These are phyloP conservation scores for Oophaga sylvatica DNA, from an alignment of 2,797 vertebrate genomes.

Conservation along the genomic window DNA sequence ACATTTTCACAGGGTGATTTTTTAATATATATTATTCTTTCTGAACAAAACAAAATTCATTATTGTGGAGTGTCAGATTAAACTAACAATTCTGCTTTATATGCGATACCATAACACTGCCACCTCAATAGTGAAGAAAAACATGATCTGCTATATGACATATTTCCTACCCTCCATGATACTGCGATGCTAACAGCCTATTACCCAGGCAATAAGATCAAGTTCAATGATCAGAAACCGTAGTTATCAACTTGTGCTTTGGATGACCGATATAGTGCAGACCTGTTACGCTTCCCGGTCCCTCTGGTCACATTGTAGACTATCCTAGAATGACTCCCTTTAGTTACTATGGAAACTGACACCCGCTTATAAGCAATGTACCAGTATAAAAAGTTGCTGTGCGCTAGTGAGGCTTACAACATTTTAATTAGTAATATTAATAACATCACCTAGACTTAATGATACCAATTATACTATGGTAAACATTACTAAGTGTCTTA, in stretches of 20 bases:
- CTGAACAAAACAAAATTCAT: neutral
- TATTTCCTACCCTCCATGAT: neutral
- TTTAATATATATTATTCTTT: neutral
- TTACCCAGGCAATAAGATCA: neutral
- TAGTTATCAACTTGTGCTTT: neutral
- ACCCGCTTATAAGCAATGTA: conserved; percentile 18
- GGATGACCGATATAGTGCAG: conserved; percentile 13
- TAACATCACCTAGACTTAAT: conserved; percentile 79
- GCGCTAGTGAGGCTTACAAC: conserved; percentile 72
- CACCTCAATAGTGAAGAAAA: neutral
- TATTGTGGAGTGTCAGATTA: too few species aligned
- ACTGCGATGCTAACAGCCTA: neutral
- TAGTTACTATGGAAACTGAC: conserved; percentile 46
- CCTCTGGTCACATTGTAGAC: conserved; percentile 26
- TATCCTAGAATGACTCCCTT: conserved; percentile 27
- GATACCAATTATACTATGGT: conserved; percentile 77
- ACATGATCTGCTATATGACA: neutral
- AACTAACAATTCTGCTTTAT: too few species aligned
- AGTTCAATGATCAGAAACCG: conserved; percentile 35
- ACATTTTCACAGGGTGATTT: neutral
- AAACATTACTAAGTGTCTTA: conserved; percentile 75
- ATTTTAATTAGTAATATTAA: conserved; percentile 80
- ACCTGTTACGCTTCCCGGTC: conserved; percentile 17
- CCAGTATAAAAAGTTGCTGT: conserved; percentile 56
- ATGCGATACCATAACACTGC: neutral